Evolutionary conservation across 2,113 vertebrate genomes (phyloP).

Genomic region (Bufo bufo): DNA sequence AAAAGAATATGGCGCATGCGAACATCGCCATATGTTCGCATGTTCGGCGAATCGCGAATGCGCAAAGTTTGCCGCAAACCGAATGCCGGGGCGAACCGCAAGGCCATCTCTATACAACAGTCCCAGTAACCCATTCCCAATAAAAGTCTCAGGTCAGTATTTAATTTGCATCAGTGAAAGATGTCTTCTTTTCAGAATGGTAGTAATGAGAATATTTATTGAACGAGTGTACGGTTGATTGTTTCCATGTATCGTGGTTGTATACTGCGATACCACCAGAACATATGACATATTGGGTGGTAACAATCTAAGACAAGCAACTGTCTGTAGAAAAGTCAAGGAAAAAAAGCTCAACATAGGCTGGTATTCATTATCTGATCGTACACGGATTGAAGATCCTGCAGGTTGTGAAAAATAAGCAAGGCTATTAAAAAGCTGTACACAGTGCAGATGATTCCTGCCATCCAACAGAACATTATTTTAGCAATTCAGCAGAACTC

Average conservation of each 20-base stretch:
- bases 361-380: background rate
- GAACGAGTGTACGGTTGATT: background rate
- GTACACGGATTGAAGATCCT: background rate
- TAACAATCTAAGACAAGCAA: background rate
- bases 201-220: background rate
- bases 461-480: conserved; percentile 21
- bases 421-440: background rate
- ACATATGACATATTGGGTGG: background rate
- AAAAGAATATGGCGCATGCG: too few relatives aligned
- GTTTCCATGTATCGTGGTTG: background rate
- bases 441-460: conserved; percentile 4
- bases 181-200: background rate
- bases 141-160: background rate
- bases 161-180: background rate
- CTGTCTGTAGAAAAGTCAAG: background rate
- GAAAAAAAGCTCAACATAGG: background rate
- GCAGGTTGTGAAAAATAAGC: background rate
- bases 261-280: background rate
- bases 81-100: too few relatives aligned
- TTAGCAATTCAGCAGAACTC: conserved; percentile 46
- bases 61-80: too few relatives aligned
- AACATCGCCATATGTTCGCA: background rate
- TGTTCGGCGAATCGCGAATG: too few relatives aligned
- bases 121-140: too few relatives aligned
- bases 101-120: too few relatives aligned